Evolutionary conservation across 2,797 vertebrate genomes (phyloP), one percentile per base, ranked within the genome.

Genomic region (Micromesistius poutassou): DNA sequence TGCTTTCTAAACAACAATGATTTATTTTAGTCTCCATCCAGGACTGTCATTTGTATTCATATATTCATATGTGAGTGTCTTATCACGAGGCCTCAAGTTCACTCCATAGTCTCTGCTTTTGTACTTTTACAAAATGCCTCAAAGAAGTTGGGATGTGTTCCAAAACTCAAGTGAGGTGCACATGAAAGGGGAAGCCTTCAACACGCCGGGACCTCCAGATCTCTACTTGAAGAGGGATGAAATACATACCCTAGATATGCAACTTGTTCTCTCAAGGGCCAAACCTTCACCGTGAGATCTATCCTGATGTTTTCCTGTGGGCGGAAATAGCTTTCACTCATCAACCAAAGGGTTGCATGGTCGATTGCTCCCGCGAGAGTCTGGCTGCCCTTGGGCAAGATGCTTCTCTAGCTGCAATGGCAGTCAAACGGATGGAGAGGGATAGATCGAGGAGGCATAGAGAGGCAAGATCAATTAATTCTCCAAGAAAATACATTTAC

Each of bases 11-110:
- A 70, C 66, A 28, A 66, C 62, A 12, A 14, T 28, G 66, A 30
- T 30, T 10, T 31, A 71, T 71, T 71, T 71, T 71, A 71, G 68
- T 71, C n/a, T 70, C 66, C 68, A 71, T 71, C 13, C 30, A 70
- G 28, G 66, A 25, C 31, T 71, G 68, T 25, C 14, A 28, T 70
- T 70, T 70, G 28, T 71, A 71, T 71, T 71, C 68, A 71, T 71
- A 31, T 71, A 25, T 62, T n/a, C n/a, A 25, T 62, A 9, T 62
- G 55, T 25, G 19, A 19, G 22, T 62, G 55, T 71, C 68, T 71
- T 31, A 30, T 30, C 68, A 71, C 30, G 14, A 16, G 68, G 28
- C 30, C 68, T 31, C 30, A 7, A 13, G 68, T 71, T 30, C 68
- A 5, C 30, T 16, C 68, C 30, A 31, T 19, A 71, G 28, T 31